These are phyloP conservation scores for human DNA, from an alignment of 2,113 vertebrate species.

Conservation along the genomic window DNA sequence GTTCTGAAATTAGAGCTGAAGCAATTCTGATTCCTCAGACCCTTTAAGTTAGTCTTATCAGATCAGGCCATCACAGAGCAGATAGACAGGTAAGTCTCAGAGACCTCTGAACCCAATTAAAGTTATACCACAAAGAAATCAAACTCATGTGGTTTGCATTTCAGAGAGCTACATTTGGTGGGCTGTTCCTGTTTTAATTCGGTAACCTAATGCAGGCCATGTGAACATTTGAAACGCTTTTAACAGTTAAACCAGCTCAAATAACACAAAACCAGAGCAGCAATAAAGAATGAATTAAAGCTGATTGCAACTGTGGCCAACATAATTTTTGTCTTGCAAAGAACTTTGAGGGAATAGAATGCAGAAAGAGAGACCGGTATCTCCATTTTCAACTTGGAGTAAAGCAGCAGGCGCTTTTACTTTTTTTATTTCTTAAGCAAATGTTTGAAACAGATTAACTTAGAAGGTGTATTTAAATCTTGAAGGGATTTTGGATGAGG, in stretches of 20 bases:
- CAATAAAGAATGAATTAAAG: slow-evolving; percentile 92
- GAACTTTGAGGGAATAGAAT: slow-evolving; percentile 64
- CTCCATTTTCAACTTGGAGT: slow-evolving; percentile 75
- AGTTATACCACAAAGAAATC: slow-evolving; percentile 89
- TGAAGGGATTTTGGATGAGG: slow-evolving; percentile 51
- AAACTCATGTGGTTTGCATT: slow-evolving; percentile 91
- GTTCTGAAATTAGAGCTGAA: slow-evolving; percentile 73
- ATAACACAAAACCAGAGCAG: slow-evolving; percentile 90
- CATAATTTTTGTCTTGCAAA: slow-evolving; percentile 80
- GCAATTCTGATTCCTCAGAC: slow-evolving; percentile 75
- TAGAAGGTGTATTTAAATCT: slow-evolving; percentile 76
- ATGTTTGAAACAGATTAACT: slow-evolving; percentile 76
- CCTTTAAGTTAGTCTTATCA: slow-evolving; percentile 87
- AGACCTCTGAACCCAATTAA: slow-evolving; percentile 90
- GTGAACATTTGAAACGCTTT: slow-evolving; percentile 90
- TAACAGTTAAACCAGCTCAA: slow-evolving; percentile 90
- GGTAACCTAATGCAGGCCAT: slow-evolving; percentile 90
- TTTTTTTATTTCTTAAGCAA: slow-evolving; percentile 80
- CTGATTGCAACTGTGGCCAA: slow-evolving; percentile 87
- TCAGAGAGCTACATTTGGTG: slow-evolving; percentile 89
- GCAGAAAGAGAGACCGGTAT: slow-evolving; percentile 49
- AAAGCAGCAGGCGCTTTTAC: slow-evolving; percentile 59
- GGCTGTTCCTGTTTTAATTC: slow-evolving; percentile 90
- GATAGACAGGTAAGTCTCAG: slow-evolving; percentile 88
- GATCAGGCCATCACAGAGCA: slow-evolving; percentile 83